A percentile compares a stretch with the other conserved stretches of the same genome.
phyloP scores from a whole-genome alignment of 2,888 invertebrate genomes.

The Syrphus vitripennis region DNA sequence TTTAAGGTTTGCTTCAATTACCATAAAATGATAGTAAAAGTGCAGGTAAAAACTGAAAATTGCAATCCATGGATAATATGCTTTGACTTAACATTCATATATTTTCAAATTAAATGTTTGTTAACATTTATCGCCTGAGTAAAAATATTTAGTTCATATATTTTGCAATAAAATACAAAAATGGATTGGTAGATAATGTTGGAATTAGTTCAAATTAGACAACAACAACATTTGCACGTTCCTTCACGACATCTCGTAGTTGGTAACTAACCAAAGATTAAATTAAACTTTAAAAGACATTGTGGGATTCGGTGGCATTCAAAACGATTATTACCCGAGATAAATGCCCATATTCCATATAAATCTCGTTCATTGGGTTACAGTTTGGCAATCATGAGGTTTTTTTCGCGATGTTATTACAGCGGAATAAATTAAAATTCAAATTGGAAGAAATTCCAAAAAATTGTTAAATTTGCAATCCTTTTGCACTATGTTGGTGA shows the following conservation, averaged over 20 bases:
- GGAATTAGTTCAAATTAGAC: not conserved
- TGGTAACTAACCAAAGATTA: not conserved
- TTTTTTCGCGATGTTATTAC: not conserved
- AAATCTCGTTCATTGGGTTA: slow-evolving; percentile 13
- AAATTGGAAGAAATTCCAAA: not conserved
- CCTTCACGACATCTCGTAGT: not conserved
- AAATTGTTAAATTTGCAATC: too few relatives aligned
- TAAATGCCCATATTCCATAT: slow-evolving; percentile 29
- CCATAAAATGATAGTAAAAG: not conserved
- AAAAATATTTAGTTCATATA: not conserved
- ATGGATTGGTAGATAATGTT: not conserved
- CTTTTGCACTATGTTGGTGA: too few relatives aligned
- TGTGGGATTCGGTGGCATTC: not conserved
- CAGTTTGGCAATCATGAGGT: slow-evolving; percentile 2
- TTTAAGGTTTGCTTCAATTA: not conserved
- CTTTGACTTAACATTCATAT: not conserved
- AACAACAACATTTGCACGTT: not conserved
- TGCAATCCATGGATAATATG: not conserved
- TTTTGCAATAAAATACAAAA: not conserved
- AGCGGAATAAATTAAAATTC: not conserved
- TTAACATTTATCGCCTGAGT: not conserved
- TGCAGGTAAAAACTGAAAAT: not conserved
- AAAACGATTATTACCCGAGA: slow-evolving; percentile 19
- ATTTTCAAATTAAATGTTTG: not conserved
- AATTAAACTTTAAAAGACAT: not conserved